Percentiles rank a stretch among this genome's conserved stretches.
Evolutionary conservation across 1,140 invertebrate genomes (phyloP).

Genomic region (Neotoxoptera formosana): DNA sequence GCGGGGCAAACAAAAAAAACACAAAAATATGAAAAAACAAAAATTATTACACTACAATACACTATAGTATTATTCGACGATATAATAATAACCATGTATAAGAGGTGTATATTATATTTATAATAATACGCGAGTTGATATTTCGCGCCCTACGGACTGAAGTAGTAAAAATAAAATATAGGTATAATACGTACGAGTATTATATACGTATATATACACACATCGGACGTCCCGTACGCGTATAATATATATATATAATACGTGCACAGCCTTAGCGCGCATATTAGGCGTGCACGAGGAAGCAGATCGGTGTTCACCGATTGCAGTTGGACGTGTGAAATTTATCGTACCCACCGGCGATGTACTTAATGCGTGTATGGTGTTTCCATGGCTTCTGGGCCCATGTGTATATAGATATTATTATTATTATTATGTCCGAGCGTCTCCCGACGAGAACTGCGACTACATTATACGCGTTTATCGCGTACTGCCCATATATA

Average conservation of each 20-base stretch:
- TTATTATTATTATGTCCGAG: not conserved
- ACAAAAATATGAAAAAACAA: not conserved
- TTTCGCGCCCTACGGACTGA: not conserved
- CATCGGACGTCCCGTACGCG: not conserved
- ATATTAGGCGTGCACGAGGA: slow-evolving; percentile 4
- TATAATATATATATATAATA: not conserved
- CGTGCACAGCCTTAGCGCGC: not conserved
- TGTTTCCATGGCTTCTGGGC: not conserved
- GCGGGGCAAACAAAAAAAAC: not conserved
- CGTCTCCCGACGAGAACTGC: not conserved
- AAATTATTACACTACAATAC: not conserved
- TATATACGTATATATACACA: too few species aligned
- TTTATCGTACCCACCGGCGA: slow-evolving; percentile 15
- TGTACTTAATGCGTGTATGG: not conserved
- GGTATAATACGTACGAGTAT: too few species aligned
- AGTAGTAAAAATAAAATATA: not conserved
- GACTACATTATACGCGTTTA: not conserved
- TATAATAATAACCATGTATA: not conserved
- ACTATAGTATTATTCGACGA: not conserved
- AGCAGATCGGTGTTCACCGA: slow-evolving; percentile 33
- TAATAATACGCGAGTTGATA: not conserved
- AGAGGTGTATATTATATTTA: not conserved
- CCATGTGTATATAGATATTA: not conserved
- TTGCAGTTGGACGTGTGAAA: slow-evolving; percentile 35
- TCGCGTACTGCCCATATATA: too few species aligned